Base-by-base conservation (phyloP, 2,797 vertebrate species). In the Chelon auratus region DNA sequence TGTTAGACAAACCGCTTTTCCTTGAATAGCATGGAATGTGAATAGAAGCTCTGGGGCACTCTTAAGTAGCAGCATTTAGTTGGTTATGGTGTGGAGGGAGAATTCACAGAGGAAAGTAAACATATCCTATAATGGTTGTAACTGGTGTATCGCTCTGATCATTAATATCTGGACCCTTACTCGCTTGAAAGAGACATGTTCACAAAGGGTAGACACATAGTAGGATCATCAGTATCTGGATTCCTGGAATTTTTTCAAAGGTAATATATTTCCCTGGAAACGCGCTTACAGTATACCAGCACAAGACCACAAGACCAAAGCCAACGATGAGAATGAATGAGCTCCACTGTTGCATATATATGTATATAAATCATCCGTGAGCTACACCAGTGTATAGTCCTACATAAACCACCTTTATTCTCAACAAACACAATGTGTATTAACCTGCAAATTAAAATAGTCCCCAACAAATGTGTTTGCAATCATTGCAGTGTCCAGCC, bases 261-360 rank as follows among this genome's bases (percentile, higher is more conserved):
- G 24, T 26, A 26, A 3, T 26, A 43, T 15, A 17, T 13, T 43
- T 11, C 15, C 14, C 4, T 14, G 20, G 26, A 62, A 22, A 33
- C 57, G 12, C 33, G 5, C 9, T 56, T 57, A 24, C 4, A 2
- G 24, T 26, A 26, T 26, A 26, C 3, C 24, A 12, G n/a, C 1
- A 39, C 11, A 12, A 47, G 40, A 58, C 64, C 61, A 72, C 50
- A 60, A 60, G 61, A 69, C 64, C n/a, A 36, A 26, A 40, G 1
- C 20, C 12, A 40, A 20, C 30, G 1, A 3, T 33, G n/a, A 57
- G 17, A 13, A 52, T 72, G 30, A 71, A 62, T 39, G 43, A 58
- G 24, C 15, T 58, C 11, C n/a, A 42, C 33, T 62, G 43, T 57
- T 57, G 52, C 42, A 20, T 20, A 54, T 54, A 70, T n/a, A 55